Conservation (phyloP, 2,888 invertebrate genomes). For the Campoplex capitator region DNA sequence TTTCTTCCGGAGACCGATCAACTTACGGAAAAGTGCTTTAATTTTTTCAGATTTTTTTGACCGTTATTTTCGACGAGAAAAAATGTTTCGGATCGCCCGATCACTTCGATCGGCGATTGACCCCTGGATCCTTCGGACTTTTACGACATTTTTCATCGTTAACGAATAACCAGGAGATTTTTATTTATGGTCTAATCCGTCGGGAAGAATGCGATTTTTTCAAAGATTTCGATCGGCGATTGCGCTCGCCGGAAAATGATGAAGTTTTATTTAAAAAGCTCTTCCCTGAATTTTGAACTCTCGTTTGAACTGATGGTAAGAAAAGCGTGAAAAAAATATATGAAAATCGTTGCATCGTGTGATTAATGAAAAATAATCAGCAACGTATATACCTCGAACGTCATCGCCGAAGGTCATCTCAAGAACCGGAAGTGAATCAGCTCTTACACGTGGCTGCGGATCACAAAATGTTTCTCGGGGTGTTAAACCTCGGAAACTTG, state of each 20-base stretch:
- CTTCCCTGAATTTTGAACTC: too few species aligned
- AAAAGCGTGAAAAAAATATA: not conserved
- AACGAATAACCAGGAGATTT: not conserved
- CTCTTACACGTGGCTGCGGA: not conserved
- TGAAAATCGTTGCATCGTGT: not conserved
- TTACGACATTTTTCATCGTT: not conserved
- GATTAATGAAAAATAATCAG: not conserved
- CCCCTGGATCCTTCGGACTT: not conserved
- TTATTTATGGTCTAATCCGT: too few species aligned
- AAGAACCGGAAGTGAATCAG: not conserved
- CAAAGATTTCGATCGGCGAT: too few species aligned
- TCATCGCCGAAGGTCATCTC: not conserved
- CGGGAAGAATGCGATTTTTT: too few species aligned
- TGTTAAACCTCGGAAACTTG: slow-evolving; percentile 36
- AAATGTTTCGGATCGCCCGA: not conserved
- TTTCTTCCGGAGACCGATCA: not conserved
- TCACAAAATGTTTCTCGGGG: not conserved
- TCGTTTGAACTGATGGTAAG: too few species aligned
- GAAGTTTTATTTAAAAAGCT: too few species aligned
- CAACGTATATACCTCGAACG: not conserved
- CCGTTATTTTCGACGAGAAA: not conserved
- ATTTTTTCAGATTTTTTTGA: not conserved
- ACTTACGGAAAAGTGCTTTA: not conserved
- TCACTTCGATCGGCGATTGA: not conserved
- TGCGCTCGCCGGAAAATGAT: too few species aligned